phyloP scores from a whole-genome alignment of 1,140 invertebrate genomes.

The Helicoverpa zea region DNA sequence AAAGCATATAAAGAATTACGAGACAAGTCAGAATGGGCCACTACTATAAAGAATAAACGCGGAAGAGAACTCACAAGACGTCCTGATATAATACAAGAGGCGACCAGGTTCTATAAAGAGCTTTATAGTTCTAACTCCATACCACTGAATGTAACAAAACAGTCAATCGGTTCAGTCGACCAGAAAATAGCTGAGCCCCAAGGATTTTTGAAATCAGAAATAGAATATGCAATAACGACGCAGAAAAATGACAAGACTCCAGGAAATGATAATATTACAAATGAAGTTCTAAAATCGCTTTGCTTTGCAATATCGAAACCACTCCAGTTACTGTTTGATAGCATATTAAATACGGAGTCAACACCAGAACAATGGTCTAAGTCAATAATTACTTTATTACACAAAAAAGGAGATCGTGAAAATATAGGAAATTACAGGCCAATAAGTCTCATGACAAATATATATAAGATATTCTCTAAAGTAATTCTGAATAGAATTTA shows the following conservation, averaged over 20 bases:
- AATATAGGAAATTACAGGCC: slow-evolving; percentile 29
- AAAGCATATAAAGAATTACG: neutral
- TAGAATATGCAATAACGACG: neutral
- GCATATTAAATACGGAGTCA: slow-evolving; percentile 55
- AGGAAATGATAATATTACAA: neutral
- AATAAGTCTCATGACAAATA: neutral
- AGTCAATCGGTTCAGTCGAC: too few relatives aligned
- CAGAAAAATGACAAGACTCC: neutral
- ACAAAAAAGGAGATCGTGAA: slow-evolving; percentile 58
- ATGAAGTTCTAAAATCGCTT: slow-evolving; percentile 29
- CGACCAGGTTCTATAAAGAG: neutral
- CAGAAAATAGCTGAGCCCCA: too few relatives aligned
- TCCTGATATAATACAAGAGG: neutral
- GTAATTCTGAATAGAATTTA: slow-evolving; percentile 53
- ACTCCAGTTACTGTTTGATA: slow-evolving; percentile 51
- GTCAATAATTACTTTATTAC: slow-evolving; percentile 57
- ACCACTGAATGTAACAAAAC: too few relatives aligned
- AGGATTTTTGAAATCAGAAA: neutral
- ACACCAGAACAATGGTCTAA: slow-evolving; percentile 54
- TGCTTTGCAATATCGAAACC: neutral
- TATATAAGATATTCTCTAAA: slow-evolving; percentile 57
- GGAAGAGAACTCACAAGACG: neutral
- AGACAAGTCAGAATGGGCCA: neutral
- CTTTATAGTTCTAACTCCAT: neutral
- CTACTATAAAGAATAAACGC: neutral